A percentile compares a stretch with the other conserved stretches of the same genome.
Evolutionary conservation across 2,888 invertebrate genomes (phyloP).

Genomic region (Nebria brevicollis): DNA sequence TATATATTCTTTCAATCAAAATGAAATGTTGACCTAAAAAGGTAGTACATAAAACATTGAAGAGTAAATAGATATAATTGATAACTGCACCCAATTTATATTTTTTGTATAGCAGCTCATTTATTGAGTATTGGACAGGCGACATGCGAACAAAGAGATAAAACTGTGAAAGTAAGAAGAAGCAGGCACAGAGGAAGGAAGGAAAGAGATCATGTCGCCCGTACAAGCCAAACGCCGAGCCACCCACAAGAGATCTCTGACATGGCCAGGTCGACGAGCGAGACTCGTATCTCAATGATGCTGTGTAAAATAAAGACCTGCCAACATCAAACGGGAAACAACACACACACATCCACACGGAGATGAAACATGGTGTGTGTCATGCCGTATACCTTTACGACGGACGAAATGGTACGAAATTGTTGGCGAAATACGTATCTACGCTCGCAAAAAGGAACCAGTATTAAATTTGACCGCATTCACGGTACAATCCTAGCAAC

Average conservation of each 20-base stretch:
- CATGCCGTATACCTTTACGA: constrained; percentile 26
- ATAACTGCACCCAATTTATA: neutral
- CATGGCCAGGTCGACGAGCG: neutral
- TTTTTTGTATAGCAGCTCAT: neutral
- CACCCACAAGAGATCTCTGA: neutral
- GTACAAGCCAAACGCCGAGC: neutral
- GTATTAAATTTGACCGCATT: constrained; percentile 9
- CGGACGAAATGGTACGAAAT: constrained; percentile 12
- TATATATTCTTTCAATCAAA: neutral
- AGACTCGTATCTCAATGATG: constrained; percentile 25
- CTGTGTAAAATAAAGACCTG: constrained; percentile 35
- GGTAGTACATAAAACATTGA: neutral
- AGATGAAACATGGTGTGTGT: constrained; percentile 31
- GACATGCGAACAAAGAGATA: constrained; percentile 1
- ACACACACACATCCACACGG: constrained; percentile 11
- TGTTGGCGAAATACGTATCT: constrained; percentile 11
- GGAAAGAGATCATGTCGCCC: neutral
- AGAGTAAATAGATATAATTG: neutral
- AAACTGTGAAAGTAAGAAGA: neutral
- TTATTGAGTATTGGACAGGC: neutral
- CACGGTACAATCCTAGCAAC: neutral
- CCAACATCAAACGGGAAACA: constrained; percentile 7
- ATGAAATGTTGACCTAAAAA: neutral
- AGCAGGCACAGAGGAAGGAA: neutral
- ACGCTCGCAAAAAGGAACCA: constrained; percentile 3